These are phyloP conservation scores for Myiozetetes cayanensis DNA, from an alignment of 2,113 vertebrate genomes.

Conservation along the genomic window DNA sequence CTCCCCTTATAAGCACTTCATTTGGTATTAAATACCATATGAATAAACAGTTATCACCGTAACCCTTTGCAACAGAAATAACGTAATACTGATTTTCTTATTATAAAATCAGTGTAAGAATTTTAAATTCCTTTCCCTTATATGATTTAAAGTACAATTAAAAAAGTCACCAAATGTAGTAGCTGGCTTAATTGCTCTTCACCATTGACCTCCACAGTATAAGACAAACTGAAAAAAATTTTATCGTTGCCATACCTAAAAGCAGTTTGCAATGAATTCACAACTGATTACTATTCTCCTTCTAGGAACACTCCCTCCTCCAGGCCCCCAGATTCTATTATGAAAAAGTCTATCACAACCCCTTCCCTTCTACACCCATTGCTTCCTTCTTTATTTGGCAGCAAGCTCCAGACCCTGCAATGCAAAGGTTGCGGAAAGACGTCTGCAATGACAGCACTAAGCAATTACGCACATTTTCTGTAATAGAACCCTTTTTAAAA, in stretches of 20 bases:
- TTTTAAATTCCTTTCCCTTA: neutral
- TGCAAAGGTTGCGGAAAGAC: neutral
- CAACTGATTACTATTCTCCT: neutral
- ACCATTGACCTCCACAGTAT: neutral
- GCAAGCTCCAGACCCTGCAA: neutral
- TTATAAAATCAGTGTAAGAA: neutral
- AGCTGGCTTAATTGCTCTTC: neutral
- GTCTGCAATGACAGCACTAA: neutral
- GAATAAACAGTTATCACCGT: neutral
- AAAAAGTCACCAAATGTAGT: neutral
- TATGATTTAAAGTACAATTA: neutral
- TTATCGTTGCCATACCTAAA: neutral
- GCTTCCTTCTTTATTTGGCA: neutral
- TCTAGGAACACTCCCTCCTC: accelerated
- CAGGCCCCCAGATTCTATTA: neutral
- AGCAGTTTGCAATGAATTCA: neutral
- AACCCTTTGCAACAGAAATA: neutral
- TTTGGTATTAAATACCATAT: neutral
- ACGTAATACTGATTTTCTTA: neutral
- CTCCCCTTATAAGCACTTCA: neutral
- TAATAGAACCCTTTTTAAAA: neutral
- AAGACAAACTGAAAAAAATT: neutral
- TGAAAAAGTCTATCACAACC: neutral
- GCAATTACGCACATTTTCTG: neutral
- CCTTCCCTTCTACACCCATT: neutral